Conservation (phyloP, 37 sponge, comb jelly and placozoan species). For the Theonella swinhoei region DNA sequence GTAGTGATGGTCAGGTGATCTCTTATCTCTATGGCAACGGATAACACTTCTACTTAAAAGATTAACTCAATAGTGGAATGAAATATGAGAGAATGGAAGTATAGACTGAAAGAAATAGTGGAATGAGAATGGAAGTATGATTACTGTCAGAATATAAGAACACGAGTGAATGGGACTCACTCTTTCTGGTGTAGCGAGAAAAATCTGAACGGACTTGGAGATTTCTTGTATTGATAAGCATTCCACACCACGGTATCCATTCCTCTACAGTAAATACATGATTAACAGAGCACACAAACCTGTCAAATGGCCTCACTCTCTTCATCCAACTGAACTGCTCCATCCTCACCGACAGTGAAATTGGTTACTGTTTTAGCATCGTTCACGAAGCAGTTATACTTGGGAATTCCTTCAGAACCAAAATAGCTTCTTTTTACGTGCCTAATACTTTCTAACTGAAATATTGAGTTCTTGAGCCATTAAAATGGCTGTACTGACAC, state of each 20-base stretch:
- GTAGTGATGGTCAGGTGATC: slow-evolving; percentile 48
- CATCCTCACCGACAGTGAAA: slow-evolving; percentile 48
- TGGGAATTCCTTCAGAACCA: slow-evolving; percentile 34
- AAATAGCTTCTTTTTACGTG: no score
- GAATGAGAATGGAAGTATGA: no score
- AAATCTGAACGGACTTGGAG: slow-evolving; percentile 61
- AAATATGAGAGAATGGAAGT: neutral
- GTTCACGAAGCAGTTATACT: slow-evolving; percentile 69
- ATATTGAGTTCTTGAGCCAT: no score
- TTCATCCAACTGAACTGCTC: slow-evolving; percentile 1
- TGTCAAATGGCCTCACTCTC: slow-evolving; percentile 1
- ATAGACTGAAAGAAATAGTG: no score
- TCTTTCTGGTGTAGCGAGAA: slow-evolving; percentile 12
- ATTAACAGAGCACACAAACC: neutral
- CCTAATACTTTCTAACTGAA: no score
- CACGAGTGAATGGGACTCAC: neutral
- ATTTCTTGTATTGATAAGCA: slow-evolving; percentile 50
- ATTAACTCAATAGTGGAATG: neutral
- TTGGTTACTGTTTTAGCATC: slow-evolving; percentile 50
- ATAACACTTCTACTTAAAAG: neutral
- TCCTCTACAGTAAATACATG: neutral
- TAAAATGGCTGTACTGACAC: no score
- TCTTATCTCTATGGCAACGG: slow-evolving; percentile 29
- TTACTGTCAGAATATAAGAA: neutral
- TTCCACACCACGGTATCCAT: slow-evolving; percentile 78